Base-by-base conservation (phyloP, 2,113 vertebrate genomes). In the Oryzias curvinotus region DNA sequence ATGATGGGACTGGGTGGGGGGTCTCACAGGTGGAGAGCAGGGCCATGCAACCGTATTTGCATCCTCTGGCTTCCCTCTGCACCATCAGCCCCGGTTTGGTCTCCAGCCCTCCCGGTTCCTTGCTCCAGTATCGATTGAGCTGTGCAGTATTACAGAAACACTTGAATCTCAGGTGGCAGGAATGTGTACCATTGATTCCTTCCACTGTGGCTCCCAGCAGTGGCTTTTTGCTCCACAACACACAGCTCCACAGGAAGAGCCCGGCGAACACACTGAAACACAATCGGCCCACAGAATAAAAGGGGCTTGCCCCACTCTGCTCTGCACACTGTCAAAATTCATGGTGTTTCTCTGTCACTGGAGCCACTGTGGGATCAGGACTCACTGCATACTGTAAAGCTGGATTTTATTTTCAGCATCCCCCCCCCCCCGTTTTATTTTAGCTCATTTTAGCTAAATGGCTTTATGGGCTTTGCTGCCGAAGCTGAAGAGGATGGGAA, bases 111-210 rank as follows among this genome's bases (percentile, higher is more conserved):
- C 78, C 28, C 6, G 7, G 42, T 46, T 71, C 82, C 60, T 73
- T 73, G 87, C 88, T 89, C 73, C 44, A 47, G 70, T 93, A 96
- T 96, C 85, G 95, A 96, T 95, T 92, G 89, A 90, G 80, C 84
- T 70, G 86, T 93, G 90, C 92, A 91, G 93, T 90, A 89, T 92
- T 90, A 90, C 83, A 92, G 88, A 91, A 85, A 85, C 80, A 93
- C 90, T 93, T 90, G 90, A 93, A 93, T 93, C 92, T 92, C 91
- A 92, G 91, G 91, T 93, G 93, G 90, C 91, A 92, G 89, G 91
- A 93, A 91, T 88, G 85, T 91, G 87, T 85, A 89, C 84, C 88
- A 93, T 94, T 93, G 92, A 92, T 94, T 91, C 91, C 82, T 83
- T 90, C 81, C 85, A 87, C 82, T 87, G 85, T 87, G 85, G 78